phyloP scores from a whole-genome alignment of 2,113 vertebrate species.

The Australoheros scitulus region DNA sequence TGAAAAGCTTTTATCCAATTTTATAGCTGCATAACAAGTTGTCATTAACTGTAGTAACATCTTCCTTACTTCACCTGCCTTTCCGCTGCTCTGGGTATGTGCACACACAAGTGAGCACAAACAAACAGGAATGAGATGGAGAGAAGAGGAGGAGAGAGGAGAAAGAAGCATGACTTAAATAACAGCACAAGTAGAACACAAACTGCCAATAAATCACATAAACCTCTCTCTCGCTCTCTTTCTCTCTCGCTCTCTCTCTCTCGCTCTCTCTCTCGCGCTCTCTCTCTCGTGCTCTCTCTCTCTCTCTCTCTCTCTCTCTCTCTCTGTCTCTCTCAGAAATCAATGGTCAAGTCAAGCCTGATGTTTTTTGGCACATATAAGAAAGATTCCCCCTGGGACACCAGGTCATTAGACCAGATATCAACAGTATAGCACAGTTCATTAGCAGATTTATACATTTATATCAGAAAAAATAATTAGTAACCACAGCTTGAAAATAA shows the following conservation, averaged over 20 bases:
- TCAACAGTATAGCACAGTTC: background rate
- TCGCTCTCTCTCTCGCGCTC: too few relatives aligned
- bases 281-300: background rate
- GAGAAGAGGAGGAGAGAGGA: background rate
- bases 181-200: background rate
- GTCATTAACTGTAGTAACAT: background rate
- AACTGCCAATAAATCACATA: background rate
- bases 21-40: background rate
- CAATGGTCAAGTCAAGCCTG: background rate
- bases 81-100: background rate
- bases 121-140: background rate
- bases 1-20: background rate
- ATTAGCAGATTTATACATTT: background rate
- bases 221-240: background rate
- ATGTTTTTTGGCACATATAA: background rate
- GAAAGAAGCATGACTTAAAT: background rate
- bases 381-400: background rate
- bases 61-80: background rate
- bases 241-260: background rate
- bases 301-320: too few relatives aligned
- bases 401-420: background rate
- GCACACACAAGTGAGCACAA: background rate
- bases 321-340: background rate
- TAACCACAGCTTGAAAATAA: background rate
- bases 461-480: background rate